Percentiles rank a stretch among this genome's conserved stretches.
Evolutionary conservation across 2,888 invertebrate species (phyloP).

Genomic region (Amaurobius ferox): DNA sequence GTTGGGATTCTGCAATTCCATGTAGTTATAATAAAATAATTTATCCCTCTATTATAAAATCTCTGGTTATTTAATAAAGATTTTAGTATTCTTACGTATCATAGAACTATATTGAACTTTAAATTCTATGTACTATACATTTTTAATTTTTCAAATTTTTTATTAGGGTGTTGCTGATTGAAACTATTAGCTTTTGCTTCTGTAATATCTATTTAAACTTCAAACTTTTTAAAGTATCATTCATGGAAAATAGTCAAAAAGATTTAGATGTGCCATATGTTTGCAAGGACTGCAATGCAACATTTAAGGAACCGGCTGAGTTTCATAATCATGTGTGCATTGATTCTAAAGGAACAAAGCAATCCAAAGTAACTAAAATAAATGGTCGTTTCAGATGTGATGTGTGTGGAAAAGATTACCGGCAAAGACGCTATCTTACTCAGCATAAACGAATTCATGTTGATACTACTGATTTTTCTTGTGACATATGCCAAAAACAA

Average conservation of each 20-base stretch:
- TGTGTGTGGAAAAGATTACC: not conserved
- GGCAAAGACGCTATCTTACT: not conserved
- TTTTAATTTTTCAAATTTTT: not conserved
- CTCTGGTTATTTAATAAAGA: too few species aligned
- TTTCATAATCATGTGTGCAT: not conserved
- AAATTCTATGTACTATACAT: too few species aligned
- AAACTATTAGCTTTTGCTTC: not conserved
- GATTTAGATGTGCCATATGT: not conserved
- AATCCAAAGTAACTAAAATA: too few species aligned
- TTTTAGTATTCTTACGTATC: too few species aligned
- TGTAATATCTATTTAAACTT: not conserved
- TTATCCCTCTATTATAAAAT: too few species aligned
- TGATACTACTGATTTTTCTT: not conserved
- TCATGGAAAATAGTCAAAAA: not conserved
- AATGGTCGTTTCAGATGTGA: not conserved
- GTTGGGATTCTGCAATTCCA: too few species aligned
- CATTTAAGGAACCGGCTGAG: not conserved
- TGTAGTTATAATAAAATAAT: too few species aligned
- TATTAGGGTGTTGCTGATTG: not conserved
- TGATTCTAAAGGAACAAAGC: too few species aligned
- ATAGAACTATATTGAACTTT: too few species aligned
- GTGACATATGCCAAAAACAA: not conserved
- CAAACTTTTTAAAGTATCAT: not conserved
- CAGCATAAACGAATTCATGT: not conserved
- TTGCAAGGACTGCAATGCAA: not conserved